Base-by-base conservation (phyloP, 2,797 vertebrate species). In the Thalassophryne amazonica region DNA sequence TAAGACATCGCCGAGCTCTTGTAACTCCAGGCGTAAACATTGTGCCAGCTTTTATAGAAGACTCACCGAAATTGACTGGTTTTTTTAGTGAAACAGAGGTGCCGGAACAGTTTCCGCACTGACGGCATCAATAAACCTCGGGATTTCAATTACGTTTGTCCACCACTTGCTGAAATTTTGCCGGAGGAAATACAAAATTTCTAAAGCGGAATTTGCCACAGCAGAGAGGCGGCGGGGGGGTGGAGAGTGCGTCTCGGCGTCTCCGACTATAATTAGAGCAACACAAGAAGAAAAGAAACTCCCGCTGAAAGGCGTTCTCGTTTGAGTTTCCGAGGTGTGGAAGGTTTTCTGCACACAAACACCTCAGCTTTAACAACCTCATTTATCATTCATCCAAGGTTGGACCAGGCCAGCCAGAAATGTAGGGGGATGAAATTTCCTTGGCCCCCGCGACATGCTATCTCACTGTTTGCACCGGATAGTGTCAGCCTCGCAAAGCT, bases 301-400 rank as follows among this genome's bases (percentile, higher is more conserved):
- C n/a, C n/a, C n/a, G n/a, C n/a, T n/a, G n/a, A n/a, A n/a, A n/a
- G n/a, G n/a, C n/a, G n/a, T n/a, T n/a, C n/a, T n/a, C n/a, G n/a
- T n/a, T n/a, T n/a, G n/a, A n/a, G n/a, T n/a, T n/a, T n/a, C n/a
- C n/a, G n/a, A n/a, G 58, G 32, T 66, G 55, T 71, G 22, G 53
- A 57, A n/a, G n/a, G n/a, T n/a, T n/a, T n/a, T n/a, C 37, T 57
- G 57, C 54, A 56, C 48, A 30, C 42, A 56, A 40, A n/a, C 73
- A 76, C 68, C 63, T 69, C 48, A 6, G 16, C 57, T 70, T 51
- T 43, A 64, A 54, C 71, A 63, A 42, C n/a, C 68, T 73, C 76
- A 74, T 84, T 76, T 76, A 79, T 83, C 68, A 80, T 80, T 81
- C 61, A 80, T 71, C 63, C 9, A 45, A 64, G 72, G 72, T 60